Evolutionary conservation across 2,888 invertebrate genomes (phyloP), one percentile per base, ranked within the genome.

Genomic region (Cantharis nigra): DNA sequence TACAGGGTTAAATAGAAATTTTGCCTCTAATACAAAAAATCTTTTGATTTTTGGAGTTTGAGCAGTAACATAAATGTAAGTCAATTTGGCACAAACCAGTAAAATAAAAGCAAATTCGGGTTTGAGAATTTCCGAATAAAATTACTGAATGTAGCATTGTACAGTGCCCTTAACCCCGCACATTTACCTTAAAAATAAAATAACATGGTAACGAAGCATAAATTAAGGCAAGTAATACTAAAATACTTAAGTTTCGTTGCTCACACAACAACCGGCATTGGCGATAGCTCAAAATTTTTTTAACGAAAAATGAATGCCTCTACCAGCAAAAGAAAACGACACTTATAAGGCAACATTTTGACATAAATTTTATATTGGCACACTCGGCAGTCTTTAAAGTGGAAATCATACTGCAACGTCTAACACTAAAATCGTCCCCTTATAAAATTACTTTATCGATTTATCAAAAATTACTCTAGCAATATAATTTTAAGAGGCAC

Each of bases 291-390:
- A 49, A 49, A 49, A 49, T 49, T 49, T 65, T 65, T 20, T 16
- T n/a, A 65, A 65, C 65, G 2, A 65, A n/a, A n/a, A 65, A 18
- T 18, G 13, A 65, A 16, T 65, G 16, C 20, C 20, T 65, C 65
- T 23, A 20, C 2, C 20, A 65, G 20, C 65, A 23, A 65, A 65
- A 65, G 65, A 65, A 65, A 65, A 65, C 49, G 70, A 69, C 71
- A 77, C 63, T 71, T 64, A 77, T 77, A 77, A 77, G 77, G 77
- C 77, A 77, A 80, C 78, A 75, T 70, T 49, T 77, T 70, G 72
- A 75, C 74, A 76, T 74, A 63, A 67, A 71, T 77, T 71, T 72
- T 26, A 23, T 72, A 69, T 79, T 79, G 79, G 79, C 79, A 79
- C 79, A 72, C 79, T 71, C 77, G 79, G 77, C 79, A 79, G 79